Evolutionary conservation across 2,888 invertebrate species (phyloP), one percentile per base, ranked within the genome.

Genomic region (Drosophila pseudotalamancana): DNA sequence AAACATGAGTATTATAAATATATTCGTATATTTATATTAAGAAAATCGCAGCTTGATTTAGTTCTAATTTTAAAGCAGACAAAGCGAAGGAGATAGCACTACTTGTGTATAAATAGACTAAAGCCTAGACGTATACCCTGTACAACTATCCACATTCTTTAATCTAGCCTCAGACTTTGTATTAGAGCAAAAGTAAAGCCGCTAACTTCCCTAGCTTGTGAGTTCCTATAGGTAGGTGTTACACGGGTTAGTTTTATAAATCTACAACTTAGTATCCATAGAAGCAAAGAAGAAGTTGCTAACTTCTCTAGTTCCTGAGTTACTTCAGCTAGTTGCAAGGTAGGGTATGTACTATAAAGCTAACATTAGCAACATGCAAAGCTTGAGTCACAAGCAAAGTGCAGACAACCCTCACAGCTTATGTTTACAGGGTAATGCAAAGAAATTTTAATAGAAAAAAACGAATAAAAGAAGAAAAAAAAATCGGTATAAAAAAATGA

Each of bases 41-140:
- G 77, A 76, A 59, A 72, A 66, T 60, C 51, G 46, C 45, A 82
- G 67, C 67, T 72, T 72, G 77, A 72, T 72, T 77, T 72, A 66
- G 48, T 45, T 77, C 77, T 72, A 72, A 66, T 64, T 54, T 59
- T 64, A 72, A 65, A 53, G 35, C 12, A 56, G 37, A 12, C 66
- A 54, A 16, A 14, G 27, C 25, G n/a, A 27, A 29, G 53, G 48
- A 35, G 40, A 19, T 11, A 35, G 43, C 31, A 35, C 18, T 4
- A 27, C 12, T 5, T 5, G 4, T 1, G 1, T 2, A 12, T 11
- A 6, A 8, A 11, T 18, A 6, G 23, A 8, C 12, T 0, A 12
- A 1, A 9, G 35, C 16, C 31, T 6, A 1, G 2, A 1, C 1
- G 43, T 8, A 68, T 67, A 68, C 74, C 71, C 76, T 68, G 11